Base-by-base conservation (phyloP, 2,797 vertebrate genomes). In the Rhinoraja longicauda region DNA sequence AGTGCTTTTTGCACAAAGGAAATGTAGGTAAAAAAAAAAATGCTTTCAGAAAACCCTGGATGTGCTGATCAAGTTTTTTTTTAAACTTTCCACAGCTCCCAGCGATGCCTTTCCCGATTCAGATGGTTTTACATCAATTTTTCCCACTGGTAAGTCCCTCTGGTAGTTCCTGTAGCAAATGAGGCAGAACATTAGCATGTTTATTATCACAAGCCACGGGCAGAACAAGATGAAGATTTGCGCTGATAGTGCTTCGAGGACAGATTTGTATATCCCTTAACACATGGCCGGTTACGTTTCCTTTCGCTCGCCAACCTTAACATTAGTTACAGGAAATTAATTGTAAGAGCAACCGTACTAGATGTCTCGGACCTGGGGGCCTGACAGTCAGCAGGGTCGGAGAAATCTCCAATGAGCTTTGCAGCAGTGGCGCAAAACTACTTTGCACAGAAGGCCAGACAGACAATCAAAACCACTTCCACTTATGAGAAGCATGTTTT, bases 311-410 rank as follows among this genome's bases (percentile, higher is more conserved):
- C 72, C 39, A 92, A 75, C 26, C 70, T 67, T 8, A 67, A 67
- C 84, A 67, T 88, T 88, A 88, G 84, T 67, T 88, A 64, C 62
- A 88, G 59, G 59, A 67, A 88, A 88, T 88, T 88, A 88, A 88
- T 64, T 32, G n/a, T 88, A 62, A 36, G 67, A 67, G 12, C 32
- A 19, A 62, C 21, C 0, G 15, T 64, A 36, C 15, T 3, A 7
- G 32, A 64, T 7, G 5, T 88, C 62, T 88, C 8, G 67, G 62
- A 36, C 59, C 62, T 88, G 8, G 1, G 17, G 62, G 84, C 59
- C 32, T 21, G n/a, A 19, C 67, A 36, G 84, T 36, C 62, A 36
- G 9, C 88, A 8, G 84, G 84, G n/a, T 19, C 64, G 84, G 59
- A 32, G 36, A 88, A 88, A 2, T 15, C 29, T 64, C 13, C 82